Percentiles rank a stretch among this genome's conserved stretches.
Evolutionary conservation across 2,797 vertebrate species (phyloP).

Genomic region (Pelodytes ibericus): DNA sequence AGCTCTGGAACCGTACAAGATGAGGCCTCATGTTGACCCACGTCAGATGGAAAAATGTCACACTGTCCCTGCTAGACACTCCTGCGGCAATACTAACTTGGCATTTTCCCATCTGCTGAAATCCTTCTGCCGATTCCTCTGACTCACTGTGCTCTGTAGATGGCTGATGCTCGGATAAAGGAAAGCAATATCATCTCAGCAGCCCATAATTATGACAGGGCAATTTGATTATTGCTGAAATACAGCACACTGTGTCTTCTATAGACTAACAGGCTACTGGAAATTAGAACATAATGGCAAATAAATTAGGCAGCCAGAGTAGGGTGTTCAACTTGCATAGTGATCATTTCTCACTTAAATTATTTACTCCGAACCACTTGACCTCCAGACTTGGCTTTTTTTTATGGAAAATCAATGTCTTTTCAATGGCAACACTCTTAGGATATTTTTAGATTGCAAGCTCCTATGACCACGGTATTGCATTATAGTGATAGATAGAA

Average conservation of each 20-base stretch:
- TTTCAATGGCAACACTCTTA: too few species aligned
- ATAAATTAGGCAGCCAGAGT: conserved; percentile 16
- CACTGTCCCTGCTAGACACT: conserved; percentile 16
- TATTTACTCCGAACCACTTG: conserved; percentile 28
- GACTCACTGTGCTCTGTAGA: neutral
- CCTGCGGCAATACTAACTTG: conserved; percentile 16
- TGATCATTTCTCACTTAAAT: conserved; percentile 17
- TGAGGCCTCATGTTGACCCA: conserved; percentile 10
- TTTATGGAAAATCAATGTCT: too few species aligned
- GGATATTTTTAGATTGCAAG: too few species aligned
- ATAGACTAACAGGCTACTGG: conserved; percentile 5
- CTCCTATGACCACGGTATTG: too few species aligned
- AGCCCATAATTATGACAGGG: conserved; percentile 5
- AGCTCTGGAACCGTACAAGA: conserved; percentile 10
- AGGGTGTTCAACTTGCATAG: conserved; percentile 20
- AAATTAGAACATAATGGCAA: conserved; percentile 40
- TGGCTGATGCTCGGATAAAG: neutral
- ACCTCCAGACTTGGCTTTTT: neutral
- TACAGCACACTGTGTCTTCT: conserved; percentile 36
- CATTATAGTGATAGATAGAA: too few species aligned
- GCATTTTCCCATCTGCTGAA: conserved; percentile 19
- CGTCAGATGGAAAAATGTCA: conserved; percentile 14
- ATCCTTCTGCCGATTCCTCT: conserved; percentile 2
- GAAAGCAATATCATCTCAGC: neutral
- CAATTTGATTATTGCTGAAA: conserved; percentile 17